Percentiles rank a stretch among this genome's conserved stretches.
These are phyloP conservation scores for Oreochromis grahami DNA, from an alignment of 2,797 vertebrate species.

Conservation along the genomic window DNA sequence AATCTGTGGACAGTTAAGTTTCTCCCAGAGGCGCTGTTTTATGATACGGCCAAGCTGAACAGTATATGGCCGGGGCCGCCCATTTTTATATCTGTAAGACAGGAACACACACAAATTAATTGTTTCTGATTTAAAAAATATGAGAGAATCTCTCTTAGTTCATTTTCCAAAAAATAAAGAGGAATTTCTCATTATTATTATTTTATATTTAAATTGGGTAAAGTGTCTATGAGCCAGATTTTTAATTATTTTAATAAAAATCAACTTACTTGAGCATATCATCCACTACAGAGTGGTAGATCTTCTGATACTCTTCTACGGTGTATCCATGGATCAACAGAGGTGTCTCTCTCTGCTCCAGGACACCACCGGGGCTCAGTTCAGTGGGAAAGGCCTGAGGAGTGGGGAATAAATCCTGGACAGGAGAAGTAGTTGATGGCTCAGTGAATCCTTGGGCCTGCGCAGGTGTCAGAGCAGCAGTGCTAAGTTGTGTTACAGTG, in stretches of 20 bases:
- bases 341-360: not conserved
- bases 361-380: not conserved
- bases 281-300: not conserved
- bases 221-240: not conserved
- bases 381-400: not conserved
- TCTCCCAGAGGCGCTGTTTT: not conserved
- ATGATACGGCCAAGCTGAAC: not conserved
- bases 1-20: not conserved
- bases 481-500: not conserved
- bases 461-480: not conserved
- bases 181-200: not conserved
- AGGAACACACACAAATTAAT: not conserved
- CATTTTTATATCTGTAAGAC: not conserved
- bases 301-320: not conserved
- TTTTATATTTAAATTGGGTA: not conserved
- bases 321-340: not conserved
- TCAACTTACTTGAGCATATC: not conserved
- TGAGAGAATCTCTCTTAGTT: not conserved
- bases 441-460: rapidly evolving
- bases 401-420: not conserved
- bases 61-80: not conserved
- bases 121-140: not conserved
- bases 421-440: not conserved
- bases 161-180: not conserved
- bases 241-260: not conserved